phyloP scores from a whole-genome alignment of 2,113 vertebrate genomes.

The Odobenus rosmarus region DNA sequence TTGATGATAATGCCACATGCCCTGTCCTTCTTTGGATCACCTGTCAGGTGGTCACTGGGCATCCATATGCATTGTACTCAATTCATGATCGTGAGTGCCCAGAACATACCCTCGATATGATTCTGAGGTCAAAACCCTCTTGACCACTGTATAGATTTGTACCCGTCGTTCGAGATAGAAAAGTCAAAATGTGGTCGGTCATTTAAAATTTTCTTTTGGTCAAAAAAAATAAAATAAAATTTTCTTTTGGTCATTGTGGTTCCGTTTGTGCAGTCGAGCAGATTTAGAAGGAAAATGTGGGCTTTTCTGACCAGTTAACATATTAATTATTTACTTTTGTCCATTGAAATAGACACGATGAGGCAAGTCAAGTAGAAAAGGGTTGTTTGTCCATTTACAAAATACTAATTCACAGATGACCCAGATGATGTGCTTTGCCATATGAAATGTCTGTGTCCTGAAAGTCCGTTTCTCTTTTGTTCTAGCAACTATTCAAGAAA shows the following conservation, averaged over 20 bases:
- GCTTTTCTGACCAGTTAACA: neutral
- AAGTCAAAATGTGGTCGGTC: neutral
- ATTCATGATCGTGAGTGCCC: neutral
- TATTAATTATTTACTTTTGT: conserved; percentile 37
- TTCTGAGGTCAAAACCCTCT: neutral
- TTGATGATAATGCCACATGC: neutral
- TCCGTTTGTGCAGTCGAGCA: neutral
- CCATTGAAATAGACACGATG: neutral
- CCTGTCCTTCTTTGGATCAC: neutral
- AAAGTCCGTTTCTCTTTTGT: conserved; percentile 52
- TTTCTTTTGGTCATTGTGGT: conserved; percentile 21
- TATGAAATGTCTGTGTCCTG: neutral
- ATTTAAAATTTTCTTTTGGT: conserved; percentile 15
- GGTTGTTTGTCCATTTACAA: neutral
- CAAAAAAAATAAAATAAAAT: no score
- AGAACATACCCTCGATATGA: neutral
- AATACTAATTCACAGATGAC: neutral
- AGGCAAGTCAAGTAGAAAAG: neutral
- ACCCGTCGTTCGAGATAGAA: neutral
- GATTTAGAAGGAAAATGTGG: conserved; percentile 22
- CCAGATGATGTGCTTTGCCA: neutral
- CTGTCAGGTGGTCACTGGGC: neutral
- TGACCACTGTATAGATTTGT: neutral
- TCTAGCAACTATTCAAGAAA: conserved; percentile 94
- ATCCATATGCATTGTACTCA: neutral